Evolutionary conservation across 1,140 invertebrate species (phyloP), one percentile per base, ranked within the genome.

Genomic region (Drosophila littoralis): DNA sequence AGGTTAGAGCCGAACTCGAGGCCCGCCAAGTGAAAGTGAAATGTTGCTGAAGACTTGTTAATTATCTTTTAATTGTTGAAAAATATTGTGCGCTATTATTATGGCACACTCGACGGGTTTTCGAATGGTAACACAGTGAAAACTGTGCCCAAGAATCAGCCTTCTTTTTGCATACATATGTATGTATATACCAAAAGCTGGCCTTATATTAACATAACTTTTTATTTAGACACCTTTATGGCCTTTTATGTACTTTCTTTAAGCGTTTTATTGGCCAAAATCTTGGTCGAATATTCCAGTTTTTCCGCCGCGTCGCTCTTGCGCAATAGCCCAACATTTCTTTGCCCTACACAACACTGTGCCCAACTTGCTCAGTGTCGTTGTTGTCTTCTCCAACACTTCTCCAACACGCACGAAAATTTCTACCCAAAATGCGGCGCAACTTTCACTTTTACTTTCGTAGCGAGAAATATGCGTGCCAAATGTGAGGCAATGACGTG

Each of bases 401-500:
- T 81, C 48, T 85, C 55, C 64, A 73, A 75, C 68, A 81, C 66
- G 70, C 75, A 75, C 83, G 48, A 42, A 79, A 75, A 84, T 88
- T 89, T 89, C 84, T 84, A 75, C 70, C 60, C 43, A 35, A 69
- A 67, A 64, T 59, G 63, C 40, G 42, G 63, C 72, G 68, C 64
- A 79, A 88, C 84, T 89, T 89, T 89, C 84, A 89, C 84, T 89
- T 89, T 89, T 89, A 90, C 84, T 89, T 89, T 89, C 80, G 74
- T 78, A 33, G 60, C 64, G 38, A 66, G 50, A 48, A 65, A 63
- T 54, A 55, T 69, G 66, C 66, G 66, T 70, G 58, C 35, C 22
- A 42, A 42, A 58, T 58, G 59, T 71, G 68, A 67, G 55, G 63
- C 70, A 75, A 75, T 51, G 43, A 60, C 60, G 42, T 46, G 12